A percentile compares a stretch with the other conserved stretches of the same genome.
Evolutionary conservation across 2,113 vertebrate species (phyloP).

Genomic region (Podarcis raffonei): DNA sequence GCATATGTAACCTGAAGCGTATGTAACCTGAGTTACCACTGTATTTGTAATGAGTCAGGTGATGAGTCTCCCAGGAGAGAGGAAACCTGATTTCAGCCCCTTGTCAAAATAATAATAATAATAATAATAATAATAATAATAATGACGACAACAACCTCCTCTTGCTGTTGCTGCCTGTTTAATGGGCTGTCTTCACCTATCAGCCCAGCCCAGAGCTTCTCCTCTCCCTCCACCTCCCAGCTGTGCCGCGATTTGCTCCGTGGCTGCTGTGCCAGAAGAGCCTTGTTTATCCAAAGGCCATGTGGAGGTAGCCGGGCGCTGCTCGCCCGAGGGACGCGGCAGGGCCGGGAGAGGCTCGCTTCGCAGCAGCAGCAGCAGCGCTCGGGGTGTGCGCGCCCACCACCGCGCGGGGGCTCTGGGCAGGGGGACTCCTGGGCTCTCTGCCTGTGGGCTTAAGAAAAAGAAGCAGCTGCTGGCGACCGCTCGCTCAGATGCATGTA

Average conservation of each 20-base stretch:
- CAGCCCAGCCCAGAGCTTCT: slow-evolving; percentile 30
- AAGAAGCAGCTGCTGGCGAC: slow-evolving; percentile 87
- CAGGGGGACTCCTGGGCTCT: slow-evolving; percentile 78
- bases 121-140: too few relatives aligned
- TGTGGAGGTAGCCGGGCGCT: slow-evolving; percentile 82
- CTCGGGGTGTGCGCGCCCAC: slow-evolving; percentile 77
- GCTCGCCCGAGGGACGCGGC: slow-evolving; percentile 74
- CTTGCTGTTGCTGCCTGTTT: neutral
- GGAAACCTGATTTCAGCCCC: neutral
- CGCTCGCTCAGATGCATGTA: slow-evolving; percentile 78
- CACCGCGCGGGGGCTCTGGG: slow-evolving; percentile 83
- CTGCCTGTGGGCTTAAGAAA: slow-evolving; percentile 83
- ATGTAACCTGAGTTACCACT: too few relatives aligned
- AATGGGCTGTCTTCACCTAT: neutral
- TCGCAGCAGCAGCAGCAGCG: slow-evolving; percentile 66
- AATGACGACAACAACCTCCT: too few relatives aligned
- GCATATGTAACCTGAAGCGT: too few relatives aligned
- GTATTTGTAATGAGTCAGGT: neutral
- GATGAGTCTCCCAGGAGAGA: neutral
- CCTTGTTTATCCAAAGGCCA: slow-evolving; percentile 76
- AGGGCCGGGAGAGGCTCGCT: slow-evolving; percentile 73
- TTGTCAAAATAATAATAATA: too few relatives aligned
- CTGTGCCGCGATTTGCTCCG: slow-evolving; percentile 68
- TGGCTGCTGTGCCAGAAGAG: slow-evolving; percentile 65
- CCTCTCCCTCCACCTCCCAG: slow-evolving; percentile 10